These are phyloP conservation scores for Lissocephala sabroskyi DNA, from an alignment of 2,888 invertebrate genomes.

Conservation along the genomic window DNA sequence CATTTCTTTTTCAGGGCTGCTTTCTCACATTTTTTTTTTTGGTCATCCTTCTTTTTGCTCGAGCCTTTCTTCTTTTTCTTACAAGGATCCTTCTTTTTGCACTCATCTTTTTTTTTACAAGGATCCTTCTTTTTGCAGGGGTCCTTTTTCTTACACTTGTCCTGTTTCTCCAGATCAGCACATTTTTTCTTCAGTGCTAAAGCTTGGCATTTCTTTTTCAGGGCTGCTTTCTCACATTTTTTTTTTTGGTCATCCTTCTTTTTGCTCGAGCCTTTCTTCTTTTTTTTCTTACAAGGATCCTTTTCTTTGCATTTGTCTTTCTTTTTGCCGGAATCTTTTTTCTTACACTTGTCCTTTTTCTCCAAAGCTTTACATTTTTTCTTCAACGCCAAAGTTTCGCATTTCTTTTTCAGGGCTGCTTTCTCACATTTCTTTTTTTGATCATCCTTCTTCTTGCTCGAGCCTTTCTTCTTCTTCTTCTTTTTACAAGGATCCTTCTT, in stretches of 20 bases:
- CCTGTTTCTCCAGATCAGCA: no score
- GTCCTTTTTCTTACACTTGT: neutral
- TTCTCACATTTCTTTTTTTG: neutral
- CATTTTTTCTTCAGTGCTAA: no score
- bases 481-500: neutral
- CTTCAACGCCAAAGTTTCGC: neutral
- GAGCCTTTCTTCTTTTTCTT: neutral
- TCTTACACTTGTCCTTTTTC: neutral
- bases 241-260: no score
- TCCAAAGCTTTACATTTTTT: no score
- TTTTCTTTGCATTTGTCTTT: neutral
- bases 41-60: neutral
- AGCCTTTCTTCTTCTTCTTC: neutral
- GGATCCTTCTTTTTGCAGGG: no score
- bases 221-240: no score
- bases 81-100: constrained; percentile 2
- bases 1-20: constrained; percentile 5
- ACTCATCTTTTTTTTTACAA: no score
- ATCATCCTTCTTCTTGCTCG: neutral
- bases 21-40: no score
- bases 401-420: neutral
- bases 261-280: neutral
- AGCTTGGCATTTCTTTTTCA: no score
- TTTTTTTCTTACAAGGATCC: neutral
- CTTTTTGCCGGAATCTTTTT: no score